phyloP scores from a whole-genome alignment of 2,888 invertebrate species.

The Apotomis turbidana region DNA sequence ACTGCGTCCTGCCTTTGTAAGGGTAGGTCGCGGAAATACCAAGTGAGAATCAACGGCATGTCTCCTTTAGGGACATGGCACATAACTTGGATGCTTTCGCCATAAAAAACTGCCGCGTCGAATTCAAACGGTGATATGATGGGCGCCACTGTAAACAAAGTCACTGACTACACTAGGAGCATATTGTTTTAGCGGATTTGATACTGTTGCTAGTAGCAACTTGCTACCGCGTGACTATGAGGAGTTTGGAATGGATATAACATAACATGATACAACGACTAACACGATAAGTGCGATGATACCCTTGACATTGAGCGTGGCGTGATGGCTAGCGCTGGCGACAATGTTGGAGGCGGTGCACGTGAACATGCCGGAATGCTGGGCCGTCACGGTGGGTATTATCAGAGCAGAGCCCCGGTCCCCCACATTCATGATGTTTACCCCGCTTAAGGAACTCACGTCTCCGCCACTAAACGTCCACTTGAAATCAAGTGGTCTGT shows the following conservation, averaged over 20 bases:
- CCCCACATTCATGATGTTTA: slow-evolving; percentile 86
- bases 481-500: slow-evolving; percentile 88
- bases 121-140: slow-evolving; percentile 85
- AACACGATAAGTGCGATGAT: slow-evolving; percentile 58
- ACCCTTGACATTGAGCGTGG: slow-evolving; percentile 87
- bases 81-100: slow-evolving; percentile 83
- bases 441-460: slow-evolving; percentile 82
- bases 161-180: slow-evolving; percentile 7
- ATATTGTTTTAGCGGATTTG: slow-evolving; percentile 4
- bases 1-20: slow-evolving; percentile 71
- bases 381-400: slow-evolving; percentile 88
- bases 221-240: background rate
- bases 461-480: slow-evolving; percentile 89
- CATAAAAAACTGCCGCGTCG: slow-evolving; percentile 81
- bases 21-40: slow-evolving; percentile 87
- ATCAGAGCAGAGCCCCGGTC: slow-evolving; percentile 87
- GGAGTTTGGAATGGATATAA: slow-evolving; percentile 2
- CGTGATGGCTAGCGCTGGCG: slow-evolving; percentile 84
- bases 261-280: slow-evolving; percentile 17
- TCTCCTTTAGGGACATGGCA: slow-evolving; percentile 87
- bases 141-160: slow-evolving; percentile 81
- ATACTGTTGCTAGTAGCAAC: background rate
- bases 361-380: slow-evolving; percentile 88
- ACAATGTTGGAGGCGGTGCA: slow-evolving; percentile 86
- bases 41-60: slow-evolving; percentile 87